These are phyloP conservation scores for Cataglyphis albicans DNA, from an alignment of 2,888 invertebrate genomes.

Conservation along the genomic window DNA sequence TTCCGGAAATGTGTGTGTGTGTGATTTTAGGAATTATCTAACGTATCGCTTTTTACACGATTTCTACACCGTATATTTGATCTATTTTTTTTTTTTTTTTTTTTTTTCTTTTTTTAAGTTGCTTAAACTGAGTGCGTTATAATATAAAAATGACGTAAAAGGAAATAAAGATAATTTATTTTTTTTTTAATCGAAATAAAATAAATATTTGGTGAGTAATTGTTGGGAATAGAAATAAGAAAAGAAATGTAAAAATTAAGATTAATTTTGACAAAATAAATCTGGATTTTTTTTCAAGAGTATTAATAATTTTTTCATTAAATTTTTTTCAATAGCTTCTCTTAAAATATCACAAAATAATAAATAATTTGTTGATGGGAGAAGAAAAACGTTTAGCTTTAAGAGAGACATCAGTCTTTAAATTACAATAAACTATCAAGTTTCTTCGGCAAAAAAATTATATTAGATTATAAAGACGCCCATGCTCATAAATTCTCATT, in stretches of 20 bases:
- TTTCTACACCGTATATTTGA: not conserved
- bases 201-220: not conserved
- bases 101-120: constrained; percentile 9
- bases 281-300: not conserved
- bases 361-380: too few species aligned
- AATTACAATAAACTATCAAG: not conserved
- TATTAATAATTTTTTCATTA: not conserved
- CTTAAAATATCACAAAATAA: not conserved
- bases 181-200: not conserved
- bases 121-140: not conserved
- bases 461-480: constrained; percentile 32
- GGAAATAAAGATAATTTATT: not conserved
- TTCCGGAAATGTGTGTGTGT: constrained; percentile 30
- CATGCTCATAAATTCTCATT: constrained; percentile 12
- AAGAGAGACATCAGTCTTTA: not conserved
- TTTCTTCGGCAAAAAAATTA: not conserved
- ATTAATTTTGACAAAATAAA: not conserved
- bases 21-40: constrained; percentile 51
- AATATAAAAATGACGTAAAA: not conserved
- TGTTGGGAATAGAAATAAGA: not conserved
- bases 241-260: too few species aligned
- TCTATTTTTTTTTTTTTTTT: too few species aligned
- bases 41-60: constrained; percentile 36
- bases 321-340: not conserved
- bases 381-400: not conserved